Evolutionary conservation across 2,888 invertebrate species (phyloP).

Genomic region (Rhagium mordax): DNA sequence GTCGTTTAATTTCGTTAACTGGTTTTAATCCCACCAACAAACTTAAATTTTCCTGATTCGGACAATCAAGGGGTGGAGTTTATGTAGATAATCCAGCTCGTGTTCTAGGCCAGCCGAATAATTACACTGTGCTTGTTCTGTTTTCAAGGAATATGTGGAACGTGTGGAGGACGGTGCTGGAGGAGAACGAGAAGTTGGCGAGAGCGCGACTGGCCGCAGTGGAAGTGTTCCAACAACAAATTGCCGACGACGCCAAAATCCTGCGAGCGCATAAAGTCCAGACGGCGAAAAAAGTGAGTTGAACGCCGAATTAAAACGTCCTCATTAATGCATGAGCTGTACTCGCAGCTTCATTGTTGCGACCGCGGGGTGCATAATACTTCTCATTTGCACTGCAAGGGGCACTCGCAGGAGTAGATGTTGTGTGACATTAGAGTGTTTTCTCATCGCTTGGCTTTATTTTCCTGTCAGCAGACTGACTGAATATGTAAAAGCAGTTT

Average conservation of each 20-base stretch:
- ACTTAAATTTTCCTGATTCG: too few species aligned
- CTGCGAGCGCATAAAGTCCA: slow-evolving; percentile 88
- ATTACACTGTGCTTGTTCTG: background rate
- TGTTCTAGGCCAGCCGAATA: background rate
- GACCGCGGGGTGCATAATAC: background rate
- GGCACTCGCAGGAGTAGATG: background rate
- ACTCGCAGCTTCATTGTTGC: background rate
- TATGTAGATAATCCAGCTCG: background rate
- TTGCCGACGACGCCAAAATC: slow-evolving; percentile 93
- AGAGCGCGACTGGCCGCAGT: slow-evolving; percentile 93
- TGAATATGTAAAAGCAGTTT: background rate
- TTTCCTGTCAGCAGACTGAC: background rate
- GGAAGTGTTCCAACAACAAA: slow-evolving; percentile 95
- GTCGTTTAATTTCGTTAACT: too few species aligned
- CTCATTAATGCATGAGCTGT: background rate
- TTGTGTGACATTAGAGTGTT: background rate
- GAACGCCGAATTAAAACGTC: background rate
- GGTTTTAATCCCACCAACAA: too few species aligned
- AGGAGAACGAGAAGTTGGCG: slow-evolving; percentile 95
- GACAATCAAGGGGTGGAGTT: too few species aligned
- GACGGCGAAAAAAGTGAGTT: slow-evolving; percentile 82
- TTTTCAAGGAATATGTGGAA: slow-evolving; percentile 93
- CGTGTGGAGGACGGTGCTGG: slow-evolving; percentile 96
- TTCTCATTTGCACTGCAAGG: background rate
- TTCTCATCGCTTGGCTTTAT: background rate